Conservation (phyloP, 2,113 vertebrate genomes). For the Uropsilus gracilis region DNA sequence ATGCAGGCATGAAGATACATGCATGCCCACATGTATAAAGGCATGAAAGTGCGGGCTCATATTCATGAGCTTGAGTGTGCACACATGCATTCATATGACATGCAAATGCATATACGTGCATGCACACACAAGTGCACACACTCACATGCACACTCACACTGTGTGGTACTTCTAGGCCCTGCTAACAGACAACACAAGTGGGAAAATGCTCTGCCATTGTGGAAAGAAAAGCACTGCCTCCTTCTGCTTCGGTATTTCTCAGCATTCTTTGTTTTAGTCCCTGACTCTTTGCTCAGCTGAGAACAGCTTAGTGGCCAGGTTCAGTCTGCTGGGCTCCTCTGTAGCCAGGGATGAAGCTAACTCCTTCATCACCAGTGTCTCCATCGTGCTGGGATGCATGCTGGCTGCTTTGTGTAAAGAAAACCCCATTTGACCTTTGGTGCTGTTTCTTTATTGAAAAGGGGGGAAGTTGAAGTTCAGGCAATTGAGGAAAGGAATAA, state of each 20-base stretch:
- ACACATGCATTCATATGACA: background rate
- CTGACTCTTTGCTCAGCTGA: background rate
- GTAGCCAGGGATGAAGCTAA: background rate
- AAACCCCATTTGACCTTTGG: background rate
- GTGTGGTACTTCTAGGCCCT: rapidly evolving
- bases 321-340: background rate
- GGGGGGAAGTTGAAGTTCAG: background rate
- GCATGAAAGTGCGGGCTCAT: no score
- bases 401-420: background rate
- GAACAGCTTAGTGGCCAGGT: background rate
- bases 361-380: background rate
- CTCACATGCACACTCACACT: background rate
- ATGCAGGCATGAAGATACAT: no score
- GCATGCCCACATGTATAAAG: no score
- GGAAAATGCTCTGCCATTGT: background rate
- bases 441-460: background rate
- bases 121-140: no score
- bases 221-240: rapidly evolving
- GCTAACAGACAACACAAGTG: background rate
- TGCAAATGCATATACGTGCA: no score
- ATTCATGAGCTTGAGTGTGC: no score
- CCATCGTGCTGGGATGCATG: background rate
- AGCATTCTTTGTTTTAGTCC: background rate
- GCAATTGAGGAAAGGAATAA: background rate
- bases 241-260: background rate